Evolutionary conservation across 2,888 invertebrate genomes (phyloP), one percentile per base, ranked within the genome.

Genomic region (Phyllotreta striolata): DNA sequence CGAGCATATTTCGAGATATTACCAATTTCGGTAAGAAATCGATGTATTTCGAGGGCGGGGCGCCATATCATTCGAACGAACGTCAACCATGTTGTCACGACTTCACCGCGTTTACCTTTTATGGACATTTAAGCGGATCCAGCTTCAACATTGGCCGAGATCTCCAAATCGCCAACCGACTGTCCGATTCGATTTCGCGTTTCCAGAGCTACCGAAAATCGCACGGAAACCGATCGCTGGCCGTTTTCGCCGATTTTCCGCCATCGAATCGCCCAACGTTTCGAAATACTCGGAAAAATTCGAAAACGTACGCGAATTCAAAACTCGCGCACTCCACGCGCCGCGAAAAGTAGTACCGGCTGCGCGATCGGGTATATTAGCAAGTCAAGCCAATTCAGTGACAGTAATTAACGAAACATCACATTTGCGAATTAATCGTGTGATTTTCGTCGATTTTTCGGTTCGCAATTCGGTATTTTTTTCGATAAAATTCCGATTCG

Each of bases 101-200:
- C 83, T 83, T 82, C 83, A 83, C 82, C 24, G 82, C 79, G n/a
- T 84, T 82, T 81, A 80, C 87, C 87, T 81, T 87, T 85, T 84
- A 87, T 83, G 87, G 87, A 84, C 86, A 87, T 87, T 84, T 84
- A 82, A 80, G 81, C 43, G 78, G 83, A 84, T 83, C 81, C 83
- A 79, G 80, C 78, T 78, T 77, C 79, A 78, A 83, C 82, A 87
- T 87, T 87, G 87, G 87, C 76, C 78, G 78, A 80, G 77, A 76
- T 63, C 64, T 68, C 65, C 75, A 74, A 76, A 55, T 68, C 73
- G 74, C 65, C 67, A 62, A 46, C 52, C 39, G 24, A 47, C 46
- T 44, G 43, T 47, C 54, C 46, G 49, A 57, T 47, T 54, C 47
- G 52, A 41, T 62, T 64, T 63, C 67, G 38, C 7, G 51, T 62